These are phyloP conservation scores for Ommatoiulus sabulosus DNA, from an alignment of 2,888 invertebrate species.

Conservation along the genomic window DNA sequence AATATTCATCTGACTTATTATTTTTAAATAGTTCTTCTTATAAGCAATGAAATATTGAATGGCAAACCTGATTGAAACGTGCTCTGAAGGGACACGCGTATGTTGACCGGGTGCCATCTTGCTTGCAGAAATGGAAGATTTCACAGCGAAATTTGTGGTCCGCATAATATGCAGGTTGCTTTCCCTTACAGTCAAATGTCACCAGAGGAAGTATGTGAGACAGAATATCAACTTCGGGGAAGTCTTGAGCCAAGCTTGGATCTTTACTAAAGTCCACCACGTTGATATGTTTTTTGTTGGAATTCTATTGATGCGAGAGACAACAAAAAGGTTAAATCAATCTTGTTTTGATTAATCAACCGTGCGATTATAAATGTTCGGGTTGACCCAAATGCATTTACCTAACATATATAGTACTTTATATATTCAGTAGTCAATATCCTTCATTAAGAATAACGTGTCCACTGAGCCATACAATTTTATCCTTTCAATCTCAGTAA, in stretches of 20 bases:
- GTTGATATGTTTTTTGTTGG: slow-evolving; percentile 26
- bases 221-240: slow-evolving; percentile 7
- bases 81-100: slow-evolving; percentile 47
- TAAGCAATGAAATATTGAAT: neutral
- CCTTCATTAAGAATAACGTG: neutral
- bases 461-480: neutral
- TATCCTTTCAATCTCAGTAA: neutral
- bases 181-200: slow-evolving; percentile 42
- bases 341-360: neutral
- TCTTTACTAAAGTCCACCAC: neutral
- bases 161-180: slow-evolving; percentile 21
- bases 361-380: neutral
- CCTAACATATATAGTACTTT: neutral
- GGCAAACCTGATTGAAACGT: slow-evolving; percentile 47
- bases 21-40: too few relatives aligned
- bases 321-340: neutral
- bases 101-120: slow-evolving; percentile 49
- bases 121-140: slow-evolving; percentile 49
- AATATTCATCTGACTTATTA: too few relatives aligned
- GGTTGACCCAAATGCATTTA: neutral
- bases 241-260: slow-evolving; percentile 33
- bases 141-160: slow-evolving; percentile 49
- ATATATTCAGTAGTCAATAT: neutral
- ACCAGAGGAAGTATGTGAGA: slow-evolving; percentile 23
- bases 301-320: neutral